These are phyloP conservation scores for Mythimna vitellina DNA, from an alignment of 2,888 invertebrate genomes.

Conservation along the genomic window DNA sequence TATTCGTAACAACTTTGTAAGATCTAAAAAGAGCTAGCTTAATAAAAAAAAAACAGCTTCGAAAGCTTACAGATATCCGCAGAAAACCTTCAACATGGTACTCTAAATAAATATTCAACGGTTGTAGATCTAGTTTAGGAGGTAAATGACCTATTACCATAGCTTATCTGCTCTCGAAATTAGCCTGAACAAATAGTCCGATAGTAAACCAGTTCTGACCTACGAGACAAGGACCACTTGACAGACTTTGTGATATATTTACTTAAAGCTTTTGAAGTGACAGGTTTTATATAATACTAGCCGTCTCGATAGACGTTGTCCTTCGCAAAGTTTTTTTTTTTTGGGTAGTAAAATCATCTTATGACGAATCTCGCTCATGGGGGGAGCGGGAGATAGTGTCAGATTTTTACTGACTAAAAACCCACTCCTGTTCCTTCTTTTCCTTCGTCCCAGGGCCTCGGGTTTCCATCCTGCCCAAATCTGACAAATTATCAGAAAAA, in stretches of 20 bases:
- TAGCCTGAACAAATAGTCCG: slow-evolving; percentile 47
- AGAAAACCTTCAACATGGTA: background rate
- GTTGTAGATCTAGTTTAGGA: slow-evolving; percentile 5
- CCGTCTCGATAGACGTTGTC: too few species aligned
- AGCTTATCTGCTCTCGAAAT: slow-evolving; percentile 52
- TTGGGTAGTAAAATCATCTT: too few species aligned
- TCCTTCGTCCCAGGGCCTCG: too few species aligned
- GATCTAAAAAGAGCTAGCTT: too few species aligned
- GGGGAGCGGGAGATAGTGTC: too few species aligned
- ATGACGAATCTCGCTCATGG: too few species aligned
- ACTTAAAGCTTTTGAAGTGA: background rate
- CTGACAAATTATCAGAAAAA: too few species aligned
- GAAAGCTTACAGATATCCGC: background rate
- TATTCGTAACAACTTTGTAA: too few species aligned
- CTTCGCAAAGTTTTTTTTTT: too few species aligned
- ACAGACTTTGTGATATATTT: slow-evolving; percentile 14
- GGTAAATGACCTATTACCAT: slow-evolving; percentile 46
- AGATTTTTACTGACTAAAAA: too few species aligned
- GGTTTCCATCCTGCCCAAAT: too few species aligned
- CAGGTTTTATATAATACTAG: slow-evolving; percentile 1
- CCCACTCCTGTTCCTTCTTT: too few species aligned
- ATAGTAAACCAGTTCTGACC: slow-evolving; percentile 50
- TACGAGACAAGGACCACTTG: slow-evolving; percentile 15
- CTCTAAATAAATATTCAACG: slow-evolving; percentile 14
- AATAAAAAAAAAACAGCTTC: background rate